Conservation (phyloP, 2,113 vertebrate genomes). For the Oreochromis spilurus region DNA sequence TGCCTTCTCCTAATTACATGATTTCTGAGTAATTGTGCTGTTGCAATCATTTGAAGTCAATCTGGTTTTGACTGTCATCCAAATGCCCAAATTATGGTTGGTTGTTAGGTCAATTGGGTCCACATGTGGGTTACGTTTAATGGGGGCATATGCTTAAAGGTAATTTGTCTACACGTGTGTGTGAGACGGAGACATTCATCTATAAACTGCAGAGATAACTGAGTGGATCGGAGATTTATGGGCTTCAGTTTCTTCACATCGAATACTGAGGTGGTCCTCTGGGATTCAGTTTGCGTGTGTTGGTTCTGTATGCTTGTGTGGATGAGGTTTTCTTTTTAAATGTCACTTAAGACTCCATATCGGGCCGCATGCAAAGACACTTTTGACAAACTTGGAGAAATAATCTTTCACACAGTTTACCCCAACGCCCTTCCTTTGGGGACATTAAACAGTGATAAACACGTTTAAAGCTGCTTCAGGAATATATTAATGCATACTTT, state of each 20-base stretch:
- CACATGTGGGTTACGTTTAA: neutral
- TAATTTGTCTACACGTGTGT: neutral
- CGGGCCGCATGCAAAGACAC: neutral
- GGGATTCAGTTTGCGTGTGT: neutral
- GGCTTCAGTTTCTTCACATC: neutral
- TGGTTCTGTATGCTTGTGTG: neutral
- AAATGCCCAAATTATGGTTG: neutral
- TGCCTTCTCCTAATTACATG: slow-evolving; percentile 3
- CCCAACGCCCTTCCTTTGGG: neutral
- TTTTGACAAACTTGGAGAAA: neutral
- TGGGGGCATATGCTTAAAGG: neutral
- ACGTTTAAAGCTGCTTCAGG: neutral
- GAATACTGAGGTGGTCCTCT: neutral
- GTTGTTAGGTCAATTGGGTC: neutral
- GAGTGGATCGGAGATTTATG: neutral
- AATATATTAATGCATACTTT: slow-evolving; percentile 12
- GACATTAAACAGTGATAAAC: neutral
- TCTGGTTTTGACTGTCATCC: slow-evolving; percentile 3
- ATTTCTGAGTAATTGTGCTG: slow-evolving; percentile 11
- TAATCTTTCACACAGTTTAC: neutral
- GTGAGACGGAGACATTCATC: neutral
- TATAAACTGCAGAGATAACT: neutral
- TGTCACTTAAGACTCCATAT: neutral
- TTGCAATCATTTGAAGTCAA: slow-evolving; percentile 17
- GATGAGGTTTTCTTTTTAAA: slow-evolving; percentile 17